Evolutionary conservation across 1,140 invertebrate genomes (phyloP).

Genomic region (Dreissena rostriformis): DNA sequence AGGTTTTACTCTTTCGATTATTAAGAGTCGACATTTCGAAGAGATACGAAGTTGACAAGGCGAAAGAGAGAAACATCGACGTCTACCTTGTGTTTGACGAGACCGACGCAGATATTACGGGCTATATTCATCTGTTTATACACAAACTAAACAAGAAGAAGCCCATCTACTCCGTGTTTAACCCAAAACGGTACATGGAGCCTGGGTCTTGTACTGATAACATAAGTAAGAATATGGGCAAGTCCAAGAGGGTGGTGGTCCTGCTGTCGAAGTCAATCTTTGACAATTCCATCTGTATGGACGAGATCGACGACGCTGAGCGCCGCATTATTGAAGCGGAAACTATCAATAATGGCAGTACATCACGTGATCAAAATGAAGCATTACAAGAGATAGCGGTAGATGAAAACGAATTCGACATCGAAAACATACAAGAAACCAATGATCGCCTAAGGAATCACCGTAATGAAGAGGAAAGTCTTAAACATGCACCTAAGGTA

Average conservation of each 20-base stretch:
- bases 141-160: constrained; percentile 23
- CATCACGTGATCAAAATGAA: not conserved
- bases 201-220: not conserved
- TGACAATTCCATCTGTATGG: constrained; percentile 9
- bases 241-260: constrained; percentile 33
- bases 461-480: not conserved
- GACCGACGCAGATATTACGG: constrained; percentile 10
- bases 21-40: constrained; percentile 11
- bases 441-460: not conserved
- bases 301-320: constrained; percentile 35
- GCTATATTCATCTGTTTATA: constrained; percentile 21
- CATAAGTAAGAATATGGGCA: constrained; percentile 30
- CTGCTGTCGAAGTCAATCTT: constrained; percentile 36
- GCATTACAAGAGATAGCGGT: not conserved
- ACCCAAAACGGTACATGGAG: constrained; percentile 16
- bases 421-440: not conserved
- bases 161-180: constrained; percentile 29
- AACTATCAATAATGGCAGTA: not conserved
- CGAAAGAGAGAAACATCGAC: constrained; percentile 26
- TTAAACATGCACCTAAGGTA: constrained; percentile 24
- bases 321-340: constrained; percentile 28
- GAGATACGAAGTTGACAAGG: constrained; percentile 21
- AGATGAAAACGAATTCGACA: not conserved
- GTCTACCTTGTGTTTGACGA: constrained; percentile 50
- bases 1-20: constrained; percentile 23